A percentile compares a stretch with the other conserved stretches of the same genome.
phyloP scores from a whole-genome alignment of 2,888 invertebrate species.

The Cerceris ruficornis region DNA sequence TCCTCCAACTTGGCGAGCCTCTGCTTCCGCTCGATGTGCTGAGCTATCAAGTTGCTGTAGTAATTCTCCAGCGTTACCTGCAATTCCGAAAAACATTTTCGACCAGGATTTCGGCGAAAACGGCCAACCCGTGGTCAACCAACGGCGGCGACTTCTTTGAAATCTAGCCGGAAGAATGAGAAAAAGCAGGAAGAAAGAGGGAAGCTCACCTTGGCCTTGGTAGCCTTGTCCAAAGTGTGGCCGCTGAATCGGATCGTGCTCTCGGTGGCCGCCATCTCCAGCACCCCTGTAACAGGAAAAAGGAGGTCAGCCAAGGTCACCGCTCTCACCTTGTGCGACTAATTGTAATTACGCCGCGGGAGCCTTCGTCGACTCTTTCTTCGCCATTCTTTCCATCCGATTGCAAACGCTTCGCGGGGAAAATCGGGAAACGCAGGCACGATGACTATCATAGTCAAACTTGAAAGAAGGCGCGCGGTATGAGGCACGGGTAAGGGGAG shows the following conservation, averaged over 20 bases:
- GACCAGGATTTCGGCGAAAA: no score
- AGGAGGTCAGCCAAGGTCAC: constrained; percentile 57
- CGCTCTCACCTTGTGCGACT: constrained; percentile 13
- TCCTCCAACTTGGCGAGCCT: constrained; percentile 97
- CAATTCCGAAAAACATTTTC: constrained; percentile 35
- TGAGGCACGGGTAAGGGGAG: no score
- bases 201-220: constrained; percentile 92
- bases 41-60: constrained; percentile 98
- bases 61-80: constrained; percentile 97
- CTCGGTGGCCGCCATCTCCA: constrained; percentile 93
- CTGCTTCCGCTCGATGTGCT: constrained; percentile 98
- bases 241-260: constrained; percentile 96
- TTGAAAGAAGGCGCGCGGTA: no score
- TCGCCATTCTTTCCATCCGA: constrained; percentile 11
- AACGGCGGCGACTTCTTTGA: not conserved
- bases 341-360: no score
- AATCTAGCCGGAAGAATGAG: not conserved
- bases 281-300: constrained; percentile 86
- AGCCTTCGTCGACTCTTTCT: constrained; percentile 15
- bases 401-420: not conserved
- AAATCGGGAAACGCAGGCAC: not conserved
- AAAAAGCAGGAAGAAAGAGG: constrained; percentile 9
- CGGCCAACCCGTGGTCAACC: not conserved
- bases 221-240: constrained; percentile 98
- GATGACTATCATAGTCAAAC: no score